Conservation (phyloP, 2,797 vertebrate genomes). For the Acrossocheilus wenchowensis region DNA sequence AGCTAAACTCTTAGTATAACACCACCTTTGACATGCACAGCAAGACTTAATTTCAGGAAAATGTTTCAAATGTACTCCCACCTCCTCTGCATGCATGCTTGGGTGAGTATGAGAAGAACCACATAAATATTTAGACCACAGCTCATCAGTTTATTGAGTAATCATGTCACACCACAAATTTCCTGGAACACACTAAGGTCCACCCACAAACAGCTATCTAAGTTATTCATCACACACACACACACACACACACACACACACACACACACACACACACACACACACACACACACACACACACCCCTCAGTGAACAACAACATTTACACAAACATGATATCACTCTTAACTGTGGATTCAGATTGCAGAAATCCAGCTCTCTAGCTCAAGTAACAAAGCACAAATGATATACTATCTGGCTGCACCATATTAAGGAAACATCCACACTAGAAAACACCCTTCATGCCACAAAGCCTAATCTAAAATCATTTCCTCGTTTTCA, state of each 20-base stretch:
- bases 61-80: background rate
- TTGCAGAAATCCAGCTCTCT: background rate
- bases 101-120: background rate
- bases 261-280: background rate
- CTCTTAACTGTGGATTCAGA: background rate
- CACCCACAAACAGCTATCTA: background rate
- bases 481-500: no score
- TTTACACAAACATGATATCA: background rate
- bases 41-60: conserved; percentile 1
- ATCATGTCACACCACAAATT: conserved; percentile 12
- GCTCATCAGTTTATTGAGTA: conserved; percentile 30
- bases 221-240: background rate
- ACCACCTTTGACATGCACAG: background rate
- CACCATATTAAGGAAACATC: background rate
- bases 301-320: background rate
- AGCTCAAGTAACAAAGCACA: background rate
- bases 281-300: background rate
- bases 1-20: background rate
- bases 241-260: background rate
- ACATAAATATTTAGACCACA: conserved; percentile 28
- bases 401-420: background rate
- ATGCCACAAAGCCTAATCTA: background rate
- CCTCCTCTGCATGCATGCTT: background rate
- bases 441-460: background rate
- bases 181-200: background rate